phyloP scores from a whole-genome alignment of 2,888 invertebrate species.

The Melanostoma scalare region DNA sequence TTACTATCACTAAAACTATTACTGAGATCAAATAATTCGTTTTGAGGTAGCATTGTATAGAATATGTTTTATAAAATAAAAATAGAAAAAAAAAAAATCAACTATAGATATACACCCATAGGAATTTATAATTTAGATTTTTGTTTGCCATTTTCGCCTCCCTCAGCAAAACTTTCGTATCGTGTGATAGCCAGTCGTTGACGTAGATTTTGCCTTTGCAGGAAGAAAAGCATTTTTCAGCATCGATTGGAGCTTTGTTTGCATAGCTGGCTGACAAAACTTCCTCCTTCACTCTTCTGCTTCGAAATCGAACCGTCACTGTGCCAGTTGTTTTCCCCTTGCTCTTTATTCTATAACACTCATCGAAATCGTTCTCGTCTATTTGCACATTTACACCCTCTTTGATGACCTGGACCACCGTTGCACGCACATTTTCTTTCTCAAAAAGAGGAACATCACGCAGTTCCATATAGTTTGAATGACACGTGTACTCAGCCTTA shows the following conservation, averaged over 20 bases:
- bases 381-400: conserved; percentile 8
- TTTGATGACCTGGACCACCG: not conserved
- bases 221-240: conserved; percentile 4
- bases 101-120: not conserved
- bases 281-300: conserved; percentile 14
- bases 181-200: too few species aligned
- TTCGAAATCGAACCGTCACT: conserved; percentile 2
- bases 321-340: conserved; percentile 4
- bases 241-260: not conserved
- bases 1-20: not conserved
- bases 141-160: too few species aligned
- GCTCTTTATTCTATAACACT: conserved; percentile 1
- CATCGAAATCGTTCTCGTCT: not conserved
- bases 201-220: not conserved
- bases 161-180: too few species aligned
- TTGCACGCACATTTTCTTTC: conserved; percentile 19
- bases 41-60: not conserved
- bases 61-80: too few species aligned
- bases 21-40: conserved; percentile 3
- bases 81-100: too few species aligned
- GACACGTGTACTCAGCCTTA: conserved; percentile 14
- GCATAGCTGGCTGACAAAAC: not conserved
- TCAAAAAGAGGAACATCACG: conserved; percentile 23
- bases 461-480: conserved; percentile 6
- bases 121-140: conserved; percentile 8